phyloP scores from a whole-genome alignment of 1,140 invertebrate species.

The Cephus cinctus region DNA sequence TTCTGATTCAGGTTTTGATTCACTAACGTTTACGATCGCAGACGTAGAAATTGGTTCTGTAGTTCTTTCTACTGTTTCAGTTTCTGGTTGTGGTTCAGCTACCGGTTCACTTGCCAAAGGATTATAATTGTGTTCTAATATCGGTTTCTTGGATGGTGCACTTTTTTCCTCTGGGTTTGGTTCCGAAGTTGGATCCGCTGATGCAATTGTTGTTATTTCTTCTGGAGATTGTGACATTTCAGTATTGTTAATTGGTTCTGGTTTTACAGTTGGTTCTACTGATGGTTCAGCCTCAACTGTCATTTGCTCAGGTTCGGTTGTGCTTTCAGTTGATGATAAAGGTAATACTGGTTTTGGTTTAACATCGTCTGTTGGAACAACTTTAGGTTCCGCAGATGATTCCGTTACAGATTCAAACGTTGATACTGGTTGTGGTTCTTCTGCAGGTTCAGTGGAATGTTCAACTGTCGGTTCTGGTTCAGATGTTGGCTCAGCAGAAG shows the following conservation, averaged over 20 bases:
- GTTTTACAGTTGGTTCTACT: conserved; percentile 8
- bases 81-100: neutral
- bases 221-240: too few relatives aligned
- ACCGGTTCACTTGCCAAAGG: too few relatives aligned
- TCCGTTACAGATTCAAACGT: conserved; percentile 40
- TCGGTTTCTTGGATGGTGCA: too few relatives aligned
- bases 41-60: neutral
- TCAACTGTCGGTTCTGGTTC: conserved; percentile 11
- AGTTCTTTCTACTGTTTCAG: neutral
- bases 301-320: conserved; percentile 18
- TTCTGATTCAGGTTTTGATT: conserved; percentile 18
- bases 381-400: conserved; percentile 31
- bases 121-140: too few relatives aligned
- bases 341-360: too few relatives aligned
- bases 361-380: conserved; percentile 20
- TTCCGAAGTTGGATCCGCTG: too few relatives aligned
- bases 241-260: conserved; percentile 3
- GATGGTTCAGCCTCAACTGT: conserved; percentile 24
- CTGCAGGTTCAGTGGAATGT: conserved; percentile 14
- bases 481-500: conserved; percentile 27
- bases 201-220: too few relatives aligned
- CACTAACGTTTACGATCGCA: neutral
- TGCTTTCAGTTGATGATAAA: too few relatives aligned
- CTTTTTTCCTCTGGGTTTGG: too few relatives aligned
- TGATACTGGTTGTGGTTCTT: conserved; percentile 35